Evolutionary conservation across 2,113 vertebrate genomes (phyloP).

Genomic region (Pyrgilauda ruficollis): DNA sequence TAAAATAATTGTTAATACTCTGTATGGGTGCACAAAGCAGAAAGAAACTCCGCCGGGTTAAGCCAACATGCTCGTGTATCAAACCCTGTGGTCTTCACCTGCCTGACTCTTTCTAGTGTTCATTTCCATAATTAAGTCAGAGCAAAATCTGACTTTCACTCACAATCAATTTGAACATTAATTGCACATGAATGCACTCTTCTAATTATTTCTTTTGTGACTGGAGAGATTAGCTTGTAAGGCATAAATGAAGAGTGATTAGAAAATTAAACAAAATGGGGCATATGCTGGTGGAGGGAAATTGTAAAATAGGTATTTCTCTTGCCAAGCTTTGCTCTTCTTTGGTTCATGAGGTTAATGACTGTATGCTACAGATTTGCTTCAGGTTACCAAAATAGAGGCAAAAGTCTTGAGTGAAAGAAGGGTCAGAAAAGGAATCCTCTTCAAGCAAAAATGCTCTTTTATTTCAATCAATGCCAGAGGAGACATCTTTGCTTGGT

Average conservation of each 20-base stretch:
- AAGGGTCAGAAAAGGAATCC: not conserved
- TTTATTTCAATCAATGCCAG: conserved; percentile 41
- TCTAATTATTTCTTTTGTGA: conserved; percentile 14
- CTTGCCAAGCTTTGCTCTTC: not conserved
- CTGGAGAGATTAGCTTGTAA: not conserved
- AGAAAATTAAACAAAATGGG: not conserved
- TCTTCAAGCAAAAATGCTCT: conserved; percentile 31
- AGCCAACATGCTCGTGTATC: not conserved
- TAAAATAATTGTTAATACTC: not conserved
- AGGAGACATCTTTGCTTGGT: not conserved
- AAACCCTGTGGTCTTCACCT: conserved; percentile 19
- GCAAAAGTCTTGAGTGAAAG: not conserved
- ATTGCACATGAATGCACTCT: not conserved
- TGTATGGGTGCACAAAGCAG: not conserved
- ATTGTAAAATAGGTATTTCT: not conserved
- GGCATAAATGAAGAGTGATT: not conserved
- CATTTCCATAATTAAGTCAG: conserved; percentile 31
- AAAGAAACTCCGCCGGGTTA: not conserved
- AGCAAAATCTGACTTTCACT: conserved; percentile 3
- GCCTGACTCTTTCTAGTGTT: not conserved
- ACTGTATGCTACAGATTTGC: not conserved
- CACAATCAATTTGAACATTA: conserved; percentile 1
- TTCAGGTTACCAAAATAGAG: not conserved
- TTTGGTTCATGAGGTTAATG: conserved; percentile 27
- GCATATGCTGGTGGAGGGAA: not conserved